Evolutionary conservation across 2,113 vertebrate species (phyloP).

Genomic region (Rhea pennata): DNA sequence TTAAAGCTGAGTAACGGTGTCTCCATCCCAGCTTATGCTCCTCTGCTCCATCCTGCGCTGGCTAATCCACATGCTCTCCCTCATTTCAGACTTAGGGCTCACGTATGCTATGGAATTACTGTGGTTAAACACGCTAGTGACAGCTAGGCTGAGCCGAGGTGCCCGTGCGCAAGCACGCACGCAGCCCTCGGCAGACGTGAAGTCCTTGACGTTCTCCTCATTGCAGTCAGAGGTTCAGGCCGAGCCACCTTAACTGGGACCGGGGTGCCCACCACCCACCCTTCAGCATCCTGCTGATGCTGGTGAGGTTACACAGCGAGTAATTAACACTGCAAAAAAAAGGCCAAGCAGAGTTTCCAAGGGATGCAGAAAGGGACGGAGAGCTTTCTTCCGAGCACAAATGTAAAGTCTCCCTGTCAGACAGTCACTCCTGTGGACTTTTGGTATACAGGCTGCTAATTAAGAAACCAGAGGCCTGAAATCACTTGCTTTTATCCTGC

Average conservation of each 20-base stretch:
- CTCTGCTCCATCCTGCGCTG: not conserved
- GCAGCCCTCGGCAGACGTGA: not conserved
- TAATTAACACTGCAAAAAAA: not conserved
- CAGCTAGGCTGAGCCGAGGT: not conserved
- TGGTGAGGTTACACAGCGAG: not conserved
- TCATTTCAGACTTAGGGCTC: not conserved
- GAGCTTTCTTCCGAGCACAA: not conserved
- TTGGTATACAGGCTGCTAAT: not conserved
- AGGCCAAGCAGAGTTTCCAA: not conserved
- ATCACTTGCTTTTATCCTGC: slow-evolving; percentile 17
- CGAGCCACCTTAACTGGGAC: not conserved
- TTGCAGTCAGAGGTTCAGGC: not conserved
- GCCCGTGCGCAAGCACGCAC: not conserved
- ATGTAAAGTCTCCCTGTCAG: not conserved
- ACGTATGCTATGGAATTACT: not conserved
- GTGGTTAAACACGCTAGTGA: not conserved
- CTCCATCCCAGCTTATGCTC: not conserved
- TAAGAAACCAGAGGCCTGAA: slow-evolving; percentile 19
- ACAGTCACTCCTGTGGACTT: not conserved
- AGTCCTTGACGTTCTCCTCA: not conserved
- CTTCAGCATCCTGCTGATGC: not conserved
- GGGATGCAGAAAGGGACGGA: not conserved
- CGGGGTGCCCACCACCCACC: not conserved
- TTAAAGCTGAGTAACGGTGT: not conserved
- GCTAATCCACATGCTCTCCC: not conserved